Conservation (phyloP, 2,888 invertebrate species). For the Scaptomyza reducta region DNA sequence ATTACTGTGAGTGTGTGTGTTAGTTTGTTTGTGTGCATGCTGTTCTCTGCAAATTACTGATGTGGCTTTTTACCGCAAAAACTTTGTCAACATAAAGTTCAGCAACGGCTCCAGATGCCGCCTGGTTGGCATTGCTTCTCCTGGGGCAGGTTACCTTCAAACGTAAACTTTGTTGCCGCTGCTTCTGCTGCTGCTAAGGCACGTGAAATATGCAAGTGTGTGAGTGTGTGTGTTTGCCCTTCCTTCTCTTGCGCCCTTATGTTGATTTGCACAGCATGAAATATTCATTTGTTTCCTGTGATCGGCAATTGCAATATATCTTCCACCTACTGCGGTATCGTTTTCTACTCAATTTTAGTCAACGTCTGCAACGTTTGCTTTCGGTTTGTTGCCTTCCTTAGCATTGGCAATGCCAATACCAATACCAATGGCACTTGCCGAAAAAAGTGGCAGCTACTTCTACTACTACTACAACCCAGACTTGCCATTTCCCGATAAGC, state of each 20-base stretch:
- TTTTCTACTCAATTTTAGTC: slow-evolving; percentile 78
- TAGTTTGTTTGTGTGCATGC: slow-evolving; percentile 42
- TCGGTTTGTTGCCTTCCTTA: slow-evolving; percentile 51
- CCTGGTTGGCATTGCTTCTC: slow-evolving; percentile 42
- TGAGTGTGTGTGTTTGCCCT: slow-evolving; percentile 19
- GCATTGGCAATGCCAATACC: slow-evolving; percentile 20
- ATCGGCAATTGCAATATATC: slow-evolving; percentile 80
- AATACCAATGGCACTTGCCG: slow-evolving; percentile 43
- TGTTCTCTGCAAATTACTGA: slow-evolving; percentile 72
- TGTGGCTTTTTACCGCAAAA: slow-evolving; percentile 79
- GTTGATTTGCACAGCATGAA: slow-evolving; percentile 80
- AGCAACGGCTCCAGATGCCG: slow-evolving; percentile 45
- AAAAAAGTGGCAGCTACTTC: slow-evolving; percentile 42
- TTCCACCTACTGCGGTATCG: slow-evolving; percentile 76
- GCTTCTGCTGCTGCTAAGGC: slow-evolving; percentile 15
- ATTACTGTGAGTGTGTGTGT: slow-evolving; percentile 26
- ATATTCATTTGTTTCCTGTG: slow-evolving; percentile 80
- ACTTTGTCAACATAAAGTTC: slow-evolving; percentile 80
- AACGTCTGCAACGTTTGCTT: slow-evolving; percentile 67
- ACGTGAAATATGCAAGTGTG: slow-evolving; percentile 22
- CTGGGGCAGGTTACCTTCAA: slow-evolving; percentile 61
- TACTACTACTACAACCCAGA: slow-evolving; percentile 4
- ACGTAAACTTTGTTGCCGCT: slow-evolving; percentile 54
- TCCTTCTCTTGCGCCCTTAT: slow-evolving; percentile 20
- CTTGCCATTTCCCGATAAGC: slow-evolving; percentile 64